Base-by-base conservation (phyloP, 2,888 invertebrate genomes). In the Acrobasis repandana region DNA sequence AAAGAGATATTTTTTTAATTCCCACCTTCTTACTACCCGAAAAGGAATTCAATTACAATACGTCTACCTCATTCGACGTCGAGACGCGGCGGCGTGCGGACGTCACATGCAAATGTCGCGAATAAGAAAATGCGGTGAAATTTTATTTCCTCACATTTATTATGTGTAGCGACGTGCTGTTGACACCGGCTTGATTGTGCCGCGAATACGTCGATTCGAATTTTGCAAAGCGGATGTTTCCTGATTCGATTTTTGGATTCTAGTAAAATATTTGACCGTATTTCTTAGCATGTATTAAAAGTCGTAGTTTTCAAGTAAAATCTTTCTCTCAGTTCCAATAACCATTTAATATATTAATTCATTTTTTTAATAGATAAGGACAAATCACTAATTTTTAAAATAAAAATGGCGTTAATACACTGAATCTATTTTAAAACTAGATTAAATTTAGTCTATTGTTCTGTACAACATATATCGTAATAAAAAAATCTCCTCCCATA, bases 121-220 rank as follows among this genome's bases (percentile, higher is more conserved):
- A 82, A 76, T 78, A 77, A 83, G 77, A 80, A 83, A 83, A 79
- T 77, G 76, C 74, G 74, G 79, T 80, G 75, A 80, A 79, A 79
- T 80, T 80, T 77, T 82, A 84, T 83, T 83, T 79, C 79, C 77
- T 69, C 75, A 75, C 76, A 80, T 86, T 85, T 81, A 83, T 86
- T 82, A 83, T 82, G 75, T 75, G 74, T 74, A 77, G 73, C 79
- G 80, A 82, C 80, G 73, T 85, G 83, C 71, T 73, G 67, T 70
- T 80, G 88, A 88, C 85, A 77, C 72, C 66, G 64, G 68, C 67
- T 70, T 83, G 82, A 83, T 86, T 85, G 83, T 83, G 79, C 79
- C 78, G 82, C 52, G 56, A 64, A 58, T 47, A 28, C 6, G 57
- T 48, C 48, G 47, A 64, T 54, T 38, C 14, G 36, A 62, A 58